Percentiles rank a stretch among this genome's conserved stretches.
These are phyloP conservation scores for Eutolmus rufibarbis DNA, from an alignment of 2,888 invertebrate genomes.

Conservation along the genomic window DNA sequence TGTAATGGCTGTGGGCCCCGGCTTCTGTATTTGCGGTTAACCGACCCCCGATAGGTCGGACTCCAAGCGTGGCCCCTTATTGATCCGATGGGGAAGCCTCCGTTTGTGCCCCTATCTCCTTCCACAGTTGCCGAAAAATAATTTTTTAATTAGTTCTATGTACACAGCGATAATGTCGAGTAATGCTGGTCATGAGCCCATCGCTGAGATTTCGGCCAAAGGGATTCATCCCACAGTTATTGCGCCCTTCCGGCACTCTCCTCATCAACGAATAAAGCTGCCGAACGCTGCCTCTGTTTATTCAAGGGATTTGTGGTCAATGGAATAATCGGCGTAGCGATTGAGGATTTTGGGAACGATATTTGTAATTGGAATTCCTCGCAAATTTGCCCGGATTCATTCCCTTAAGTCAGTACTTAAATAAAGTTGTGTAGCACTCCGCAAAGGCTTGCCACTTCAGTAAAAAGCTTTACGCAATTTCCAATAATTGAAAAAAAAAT, in stretches of 20 bases:
- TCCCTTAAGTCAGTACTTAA: background rate
- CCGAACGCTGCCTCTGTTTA: background rate
- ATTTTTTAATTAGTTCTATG: conserved; percentile 12
- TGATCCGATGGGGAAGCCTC: background rate
- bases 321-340: background rate
- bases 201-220: background rate
- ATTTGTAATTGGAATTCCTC: background rate
- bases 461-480: background rate
- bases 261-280: background rate
- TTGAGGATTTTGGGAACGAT: background rate
- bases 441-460: background rate
- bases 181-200: background rate
- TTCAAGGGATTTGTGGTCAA: conserved; percentile 9
- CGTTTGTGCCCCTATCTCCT: background rate
- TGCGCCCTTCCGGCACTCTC: background rate
- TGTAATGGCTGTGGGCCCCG: conserved; percentile 1
- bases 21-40: conserved; percentile 8
- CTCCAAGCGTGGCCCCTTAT: background rate
- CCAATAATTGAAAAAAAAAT: background rate
- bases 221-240: background rate
- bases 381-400: background rate
- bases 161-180: background rate
- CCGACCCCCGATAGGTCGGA: background rate
- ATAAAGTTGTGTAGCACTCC: background rate
- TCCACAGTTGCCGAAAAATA: background rate